Conservation (phyloP, 2,888 invertebrate genomes). For the Gymnocheta viridis region DNA sequence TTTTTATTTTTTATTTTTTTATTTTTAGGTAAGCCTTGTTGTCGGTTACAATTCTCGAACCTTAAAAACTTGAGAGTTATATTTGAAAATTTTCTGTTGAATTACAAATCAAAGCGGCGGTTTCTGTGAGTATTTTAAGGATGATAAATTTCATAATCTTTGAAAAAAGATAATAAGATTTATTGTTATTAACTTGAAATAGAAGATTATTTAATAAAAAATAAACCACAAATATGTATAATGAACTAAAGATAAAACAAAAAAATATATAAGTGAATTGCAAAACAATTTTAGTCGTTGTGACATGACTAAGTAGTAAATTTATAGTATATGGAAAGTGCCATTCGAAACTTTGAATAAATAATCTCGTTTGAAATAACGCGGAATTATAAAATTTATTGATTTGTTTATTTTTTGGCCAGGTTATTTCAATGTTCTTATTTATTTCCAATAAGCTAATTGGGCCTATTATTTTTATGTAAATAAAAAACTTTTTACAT, state of each 20-base stretch:
- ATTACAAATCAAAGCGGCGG: conserved; percentile 1
- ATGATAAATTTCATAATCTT: conserved; percentile 19
- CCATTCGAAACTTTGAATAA: no score
- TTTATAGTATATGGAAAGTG: no score
- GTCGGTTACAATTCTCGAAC: neutral
- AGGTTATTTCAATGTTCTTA: no score
- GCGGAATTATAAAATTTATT: no score
- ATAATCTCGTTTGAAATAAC: no score
- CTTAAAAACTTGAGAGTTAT: neutral
- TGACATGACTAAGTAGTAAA: neutral
- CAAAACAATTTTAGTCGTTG: no score
- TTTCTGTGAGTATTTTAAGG: conserved; percentile 7
- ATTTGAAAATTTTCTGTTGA: neutral
- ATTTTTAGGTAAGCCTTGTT: conserved; percentile 33
- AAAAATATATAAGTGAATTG: neutral
- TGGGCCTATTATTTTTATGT: no score
- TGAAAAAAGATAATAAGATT: neutral
- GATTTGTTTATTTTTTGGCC: no score
- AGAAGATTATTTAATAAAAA: neutral
- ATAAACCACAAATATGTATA: neutral
- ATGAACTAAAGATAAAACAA: neutral
- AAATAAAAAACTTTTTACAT: no score
- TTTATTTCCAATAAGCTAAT: no score
- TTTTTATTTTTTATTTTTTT: neutral
- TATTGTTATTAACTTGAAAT: neutral